These are phyloP conservation scores for Megaptera novaeangliae DNA, from an alignment of 2,113 vertebrate species.

Conservation along the genomic window DNA sequence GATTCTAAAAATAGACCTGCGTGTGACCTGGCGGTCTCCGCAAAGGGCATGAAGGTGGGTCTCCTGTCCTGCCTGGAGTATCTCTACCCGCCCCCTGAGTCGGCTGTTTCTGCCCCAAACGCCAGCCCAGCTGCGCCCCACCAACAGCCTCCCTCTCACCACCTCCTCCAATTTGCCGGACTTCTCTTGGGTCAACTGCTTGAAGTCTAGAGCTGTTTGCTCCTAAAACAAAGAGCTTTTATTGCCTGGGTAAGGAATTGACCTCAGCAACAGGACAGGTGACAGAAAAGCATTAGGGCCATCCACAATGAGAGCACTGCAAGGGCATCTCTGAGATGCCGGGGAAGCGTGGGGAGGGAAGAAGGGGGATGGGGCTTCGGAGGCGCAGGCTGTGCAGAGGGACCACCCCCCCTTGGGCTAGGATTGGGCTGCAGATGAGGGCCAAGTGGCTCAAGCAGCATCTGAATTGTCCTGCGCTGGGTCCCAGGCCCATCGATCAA, in stretches of 20 bases:
- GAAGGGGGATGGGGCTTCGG: fast-evolving
- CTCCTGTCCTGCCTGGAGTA: not conserved
- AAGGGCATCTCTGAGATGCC: not conserved
- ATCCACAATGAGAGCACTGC: no score
- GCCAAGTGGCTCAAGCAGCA: not conserved
- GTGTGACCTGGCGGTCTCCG: not conserved
- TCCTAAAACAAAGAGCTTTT: not conserved
- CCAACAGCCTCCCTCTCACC: not conserved
- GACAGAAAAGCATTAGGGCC: not conserved
- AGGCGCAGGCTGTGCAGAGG: fast-evolving
- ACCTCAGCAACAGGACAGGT: not conserved
- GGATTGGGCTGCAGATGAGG: not conserved
- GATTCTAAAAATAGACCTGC: not conserved
- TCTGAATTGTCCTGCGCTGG: not conserved
- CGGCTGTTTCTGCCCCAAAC: not conserved
- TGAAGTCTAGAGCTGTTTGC: not conserved
- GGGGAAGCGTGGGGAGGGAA: not conserved
- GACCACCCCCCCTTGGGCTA: not conserved
- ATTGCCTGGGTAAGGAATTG: not conserved
- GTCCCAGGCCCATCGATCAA: not conserved
- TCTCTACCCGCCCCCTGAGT: not conserved
- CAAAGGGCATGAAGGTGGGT: not conserved
- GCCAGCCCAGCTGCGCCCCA: not conserved
- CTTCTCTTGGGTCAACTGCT: not conserved
- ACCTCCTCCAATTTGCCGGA: not conserved